Evolutionary conservation across 2,888 invertebrate species (phyloP).

Genomic region (Drosophila nr. perissopoda): DNA sequence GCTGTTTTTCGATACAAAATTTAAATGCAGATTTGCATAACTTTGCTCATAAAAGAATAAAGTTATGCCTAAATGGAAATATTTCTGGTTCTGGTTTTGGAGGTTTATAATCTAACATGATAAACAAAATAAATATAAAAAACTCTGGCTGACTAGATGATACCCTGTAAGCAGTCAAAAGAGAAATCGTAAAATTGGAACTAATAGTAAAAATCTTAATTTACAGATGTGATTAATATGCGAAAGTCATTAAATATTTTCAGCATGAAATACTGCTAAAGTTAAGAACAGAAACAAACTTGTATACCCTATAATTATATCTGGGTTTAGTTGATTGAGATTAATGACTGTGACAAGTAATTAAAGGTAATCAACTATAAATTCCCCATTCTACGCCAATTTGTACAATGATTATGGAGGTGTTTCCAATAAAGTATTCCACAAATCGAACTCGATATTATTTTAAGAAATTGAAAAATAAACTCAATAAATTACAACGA

Average conservation of each 20-base stretch:
- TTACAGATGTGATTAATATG: neutral
- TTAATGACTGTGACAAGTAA: neutral
- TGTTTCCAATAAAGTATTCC: neutral
- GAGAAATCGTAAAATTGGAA: neutral
- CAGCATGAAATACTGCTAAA: neutral
- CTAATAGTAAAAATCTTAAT: neutral
- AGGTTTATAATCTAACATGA: neutral
- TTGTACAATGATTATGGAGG: neutral
- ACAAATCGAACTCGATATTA: neutral
- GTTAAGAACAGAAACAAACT: neutral
- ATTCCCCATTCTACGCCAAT: neutral
- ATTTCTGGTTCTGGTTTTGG: neutral
- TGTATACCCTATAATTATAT: neutral
- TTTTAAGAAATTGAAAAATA: neutral
- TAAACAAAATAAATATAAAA: no score
- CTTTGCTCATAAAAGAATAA: neutral
- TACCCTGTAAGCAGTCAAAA: neutral
- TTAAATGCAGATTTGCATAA: neutral
- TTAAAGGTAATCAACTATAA: slow-evolving; percentile 16
- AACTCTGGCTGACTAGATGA: neutral
- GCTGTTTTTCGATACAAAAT: neutral
- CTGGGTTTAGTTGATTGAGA: slow-evolving; percentile 7
- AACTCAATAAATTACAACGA: neutral
- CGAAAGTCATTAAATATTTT: neutral
- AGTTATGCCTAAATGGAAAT: slow-evolving; percentile 1